These are phyloP conservation scores for Zaprionus bogoriensis DNA, from an alignment of 2,888 invertebrate species.

Conservation along the genomic window DNA sequence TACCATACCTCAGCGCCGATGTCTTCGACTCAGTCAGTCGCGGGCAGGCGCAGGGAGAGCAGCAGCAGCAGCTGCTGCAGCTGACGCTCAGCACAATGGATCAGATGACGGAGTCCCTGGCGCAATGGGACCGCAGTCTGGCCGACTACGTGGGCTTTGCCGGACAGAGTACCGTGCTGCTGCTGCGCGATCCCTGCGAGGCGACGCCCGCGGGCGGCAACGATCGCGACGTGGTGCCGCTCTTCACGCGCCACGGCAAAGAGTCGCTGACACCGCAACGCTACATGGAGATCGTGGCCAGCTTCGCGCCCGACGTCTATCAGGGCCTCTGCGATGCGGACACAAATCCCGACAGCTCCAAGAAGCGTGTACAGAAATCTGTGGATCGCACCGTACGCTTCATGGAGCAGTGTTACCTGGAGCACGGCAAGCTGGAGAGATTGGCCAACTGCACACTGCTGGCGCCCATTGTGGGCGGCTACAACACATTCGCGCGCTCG, in stretches of 20 bases:
- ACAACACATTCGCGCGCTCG: constrained; percentile 86
- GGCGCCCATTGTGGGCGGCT: constrained; percentile 86
- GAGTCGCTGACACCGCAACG: constrained; percentile 86
- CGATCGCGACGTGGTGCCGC: constrained; percentile 87
- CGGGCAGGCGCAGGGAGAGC: too few relatives aligned
- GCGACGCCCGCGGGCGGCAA: constrained; percentile 88
- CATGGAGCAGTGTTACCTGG: constrained; percentile 87
- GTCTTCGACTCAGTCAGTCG: constrained; percentile 86
- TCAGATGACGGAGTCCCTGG: constrained; percentile 86
- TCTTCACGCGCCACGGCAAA: constrained; percentile 92
- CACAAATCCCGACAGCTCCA: constrained; percentile 84
- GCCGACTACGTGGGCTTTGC: constrained; percentile 88
- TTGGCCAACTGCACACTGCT: constrained; percentile 83
- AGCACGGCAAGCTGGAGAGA: constrained; percentile 85
- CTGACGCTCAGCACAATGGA: constrained; percentile 88
- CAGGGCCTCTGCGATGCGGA: constrained; percentile 90
- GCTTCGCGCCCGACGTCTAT: constrained; percentile 91
- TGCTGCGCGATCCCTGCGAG: constrained; percentile 86
- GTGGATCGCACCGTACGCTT: constrained; percentile 87
- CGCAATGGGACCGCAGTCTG: constrained; percentile 86
- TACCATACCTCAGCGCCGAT: constrained; percentile 92
- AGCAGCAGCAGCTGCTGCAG: constrained; percentile 86
- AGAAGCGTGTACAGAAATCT: constrained; percentile 89
- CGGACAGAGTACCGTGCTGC: constrained; percentile 83
- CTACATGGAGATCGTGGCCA: constrained; percentile 91